Percentiles rank a stretch among this genome's conserved stretches.
Conservation (phyloP, 2,113 vertebrate species). For the Sigmodon hispidus region DNA sequence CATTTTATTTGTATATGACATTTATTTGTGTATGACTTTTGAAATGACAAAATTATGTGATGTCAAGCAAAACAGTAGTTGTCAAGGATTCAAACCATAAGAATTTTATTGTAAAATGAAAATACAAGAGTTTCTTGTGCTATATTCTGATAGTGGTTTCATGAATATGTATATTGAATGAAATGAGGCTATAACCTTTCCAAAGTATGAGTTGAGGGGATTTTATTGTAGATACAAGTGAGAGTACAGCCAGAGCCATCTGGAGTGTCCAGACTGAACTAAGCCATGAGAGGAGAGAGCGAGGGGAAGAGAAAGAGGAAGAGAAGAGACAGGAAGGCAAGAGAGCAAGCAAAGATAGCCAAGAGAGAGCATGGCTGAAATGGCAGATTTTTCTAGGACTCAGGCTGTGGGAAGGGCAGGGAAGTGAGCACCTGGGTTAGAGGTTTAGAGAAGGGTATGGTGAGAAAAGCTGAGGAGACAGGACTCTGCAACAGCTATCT, state of each 20-base stretch:
- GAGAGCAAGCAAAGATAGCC: neutral
- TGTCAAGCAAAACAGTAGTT: neutral
- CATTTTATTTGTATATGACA: neutral
- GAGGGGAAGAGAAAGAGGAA: neutral
- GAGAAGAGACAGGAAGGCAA: neutral
- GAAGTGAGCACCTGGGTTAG: neutral
- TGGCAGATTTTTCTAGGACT: neutral
- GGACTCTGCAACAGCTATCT: neutral
- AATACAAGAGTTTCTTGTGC: neutral
- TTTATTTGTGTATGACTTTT: neutral
- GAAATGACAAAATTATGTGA: conserved; percentile 6
- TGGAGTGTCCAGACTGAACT: neutral
- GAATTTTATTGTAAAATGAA: neutral
- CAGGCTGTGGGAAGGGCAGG: neutral
- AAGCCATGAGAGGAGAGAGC: neutral
- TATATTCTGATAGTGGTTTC: neutral
- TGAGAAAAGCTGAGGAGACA: neutral
- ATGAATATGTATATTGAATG: neutral
- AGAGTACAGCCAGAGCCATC: neutral
- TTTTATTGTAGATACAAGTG: neutral
- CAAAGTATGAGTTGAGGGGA: neutral
- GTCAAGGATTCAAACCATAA: neutral
- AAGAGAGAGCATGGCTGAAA: neutral
- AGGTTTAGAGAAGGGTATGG: neutral
- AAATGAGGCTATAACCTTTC: neutral